phyloP scores from a whole-genome alignment of 2,797 vertebrate species.

The Hephaestus fuliginosus region DNA sequence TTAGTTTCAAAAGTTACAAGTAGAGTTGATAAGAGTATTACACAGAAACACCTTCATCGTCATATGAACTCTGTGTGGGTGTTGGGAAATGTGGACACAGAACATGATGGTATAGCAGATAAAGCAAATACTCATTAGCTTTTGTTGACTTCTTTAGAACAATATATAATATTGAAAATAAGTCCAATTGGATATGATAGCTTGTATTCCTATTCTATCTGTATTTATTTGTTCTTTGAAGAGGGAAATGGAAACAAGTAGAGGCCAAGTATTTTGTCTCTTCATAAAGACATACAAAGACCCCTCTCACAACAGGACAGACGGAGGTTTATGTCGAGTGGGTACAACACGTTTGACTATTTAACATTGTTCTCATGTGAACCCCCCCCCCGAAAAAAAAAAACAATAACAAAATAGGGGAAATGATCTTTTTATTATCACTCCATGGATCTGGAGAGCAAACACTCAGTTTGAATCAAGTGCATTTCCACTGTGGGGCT shows the following conservation, averaged over 20 bases:
- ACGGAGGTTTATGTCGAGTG: not conserved
- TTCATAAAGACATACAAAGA: not conserved
- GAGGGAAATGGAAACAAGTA: not conserved
- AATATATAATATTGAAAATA: no score
- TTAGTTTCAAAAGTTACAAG: no score
- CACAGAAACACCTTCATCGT: not conserved
- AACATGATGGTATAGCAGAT: not conserved
- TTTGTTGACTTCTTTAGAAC: not conserved
- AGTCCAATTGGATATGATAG: not conserved
- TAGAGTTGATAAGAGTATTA: no score
- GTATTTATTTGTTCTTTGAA: not conserved
- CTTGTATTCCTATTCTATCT: not conserved
- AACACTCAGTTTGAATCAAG: no score
- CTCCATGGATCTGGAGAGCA: no score
- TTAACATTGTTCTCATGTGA: not conserved
- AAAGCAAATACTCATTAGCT: not conserved
- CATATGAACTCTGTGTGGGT: not conserved
- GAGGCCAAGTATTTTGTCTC: conserved; percentile 3
- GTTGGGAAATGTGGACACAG: not conserved
- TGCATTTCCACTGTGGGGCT: not conserved
- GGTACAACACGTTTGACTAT: not conserved
- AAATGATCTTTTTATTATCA: no score
- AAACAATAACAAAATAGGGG: no score
- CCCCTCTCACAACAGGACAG: not conserved
- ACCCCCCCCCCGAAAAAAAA: no score